A percentile compares a stretch with the other conserved stretches of the same genome.
These are phyloP conservation scores for Lophotis ruficrista DNA, from an alignment of 2,113 vertebrate species.

Conservation along the genomic window DNA sequence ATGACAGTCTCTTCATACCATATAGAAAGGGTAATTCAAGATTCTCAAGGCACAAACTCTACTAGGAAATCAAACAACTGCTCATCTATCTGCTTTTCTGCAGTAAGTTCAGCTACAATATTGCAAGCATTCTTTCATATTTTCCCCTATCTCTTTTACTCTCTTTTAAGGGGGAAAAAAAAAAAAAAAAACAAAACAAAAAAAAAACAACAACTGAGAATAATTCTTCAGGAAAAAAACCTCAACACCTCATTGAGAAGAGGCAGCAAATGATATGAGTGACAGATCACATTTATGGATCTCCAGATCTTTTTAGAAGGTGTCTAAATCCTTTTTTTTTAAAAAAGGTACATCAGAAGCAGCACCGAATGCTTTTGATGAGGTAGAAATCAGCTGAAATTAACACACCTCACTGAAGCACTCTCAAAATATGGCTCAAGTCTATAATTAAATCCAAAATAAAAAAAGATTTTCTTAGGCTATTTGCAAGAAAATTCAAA, in stretches of 20 bases:
- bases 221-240: neutral
- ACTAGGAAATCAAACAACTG: neutral
- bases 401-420: neutral
- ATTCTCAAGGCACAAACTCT: neutral
- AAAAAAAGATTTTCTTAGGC: neutral
- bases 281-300: neutral
- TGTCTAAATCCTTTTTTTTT: neutral
- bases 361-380: neutral
- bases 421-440: neutral
- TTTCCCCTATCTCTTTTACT: neutral
- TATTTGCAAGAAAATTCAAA: slow-evolving; percentile 29
- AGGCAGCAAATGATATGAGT: neutral
- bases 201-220: neutral
- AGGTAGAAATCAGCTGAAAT: slow-evolving; percentile 1
- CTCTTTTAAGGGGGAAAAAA: neutral
- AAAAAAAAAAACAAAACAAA: neutral
- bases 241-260: neutral
- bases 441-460: neutral
- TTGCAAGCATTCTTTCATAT: neutral
- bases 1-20: neutral
- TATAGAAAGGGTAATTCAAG: neutral
- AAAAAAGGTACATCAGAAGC: neutral
- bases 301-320: neutral
- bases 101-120: neutral
- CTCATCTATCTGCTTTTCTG: neutral